A percentile compares a stretch with the other conserved stretches of the same genome.
Conservation (phyloP, 2,113 vertebrate species). For the Rostratula benghalensis region DNA sequence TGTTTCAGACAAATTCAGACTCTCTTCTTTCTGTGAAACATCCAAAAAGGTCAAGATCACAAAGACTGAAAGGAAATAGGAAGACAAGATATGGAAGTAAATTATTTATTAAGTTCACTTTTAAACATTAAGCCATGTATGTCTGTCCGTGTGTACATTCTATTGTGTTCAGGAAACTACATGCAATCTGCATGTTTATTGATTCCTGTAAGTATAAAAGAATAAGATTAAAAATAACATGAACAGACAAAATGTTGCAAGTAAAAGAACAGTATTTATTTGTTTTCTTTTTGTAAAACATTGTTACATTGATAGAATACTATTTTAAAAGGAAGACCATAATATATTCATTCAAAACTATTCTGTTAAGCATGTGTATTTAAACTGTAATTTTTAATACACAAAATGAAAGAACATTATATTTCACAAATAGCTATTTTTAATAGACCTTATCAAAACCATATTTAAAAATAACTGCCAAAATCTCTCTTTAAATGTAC, state of each 20-base stretch:
- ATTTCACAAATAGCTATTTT: constrained; percentile 73
- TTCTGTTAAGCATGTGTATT: constrained; percentile 67
- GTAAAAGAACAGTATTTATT: constrained; percentile 66
- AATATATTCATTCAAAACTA: constrained; percentile 76
- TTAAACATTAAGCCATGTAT: not conserved
- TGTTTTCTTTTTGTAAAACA: constrained; percentile 69
- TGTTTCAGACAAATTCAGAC: constrained; percentile 32
- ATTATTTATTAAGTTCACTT: not conserved
- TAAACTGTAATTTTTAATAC: constrained; percentile 73
- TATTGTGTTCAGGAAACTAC: not conserved
- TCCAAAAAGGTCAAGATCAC: constrained; percentile 2
- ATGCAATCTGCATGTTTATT: not conserved
- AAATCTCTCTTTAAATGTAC: constrained; percentile 76
- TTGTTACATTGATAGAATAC: constrained; percentile 56
- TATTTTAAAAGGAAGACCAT: constrained; percentile 68
- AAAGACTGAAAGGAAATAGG: not conserved
- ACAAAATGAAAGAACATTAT: constrained; percentile 64
- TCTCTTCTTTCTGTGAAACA: constrained; percentile 33
- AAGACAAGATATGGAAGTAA: not conserved
- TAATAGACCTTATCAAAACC: constrained; percentile 67
- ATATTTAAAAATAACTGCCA: constrained; percentile 74
- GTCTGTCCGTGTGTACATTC: not conserved
- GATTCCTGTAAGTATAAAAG: not conserved
- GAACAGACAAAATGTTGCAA: constrained; percentile 28
- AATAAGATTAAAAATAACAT: constrained; percentile 3